Evolutionary conservation across 2,888 invertebrate species (phyloP).

Genomic region (Hartigia nigra): DNA sequence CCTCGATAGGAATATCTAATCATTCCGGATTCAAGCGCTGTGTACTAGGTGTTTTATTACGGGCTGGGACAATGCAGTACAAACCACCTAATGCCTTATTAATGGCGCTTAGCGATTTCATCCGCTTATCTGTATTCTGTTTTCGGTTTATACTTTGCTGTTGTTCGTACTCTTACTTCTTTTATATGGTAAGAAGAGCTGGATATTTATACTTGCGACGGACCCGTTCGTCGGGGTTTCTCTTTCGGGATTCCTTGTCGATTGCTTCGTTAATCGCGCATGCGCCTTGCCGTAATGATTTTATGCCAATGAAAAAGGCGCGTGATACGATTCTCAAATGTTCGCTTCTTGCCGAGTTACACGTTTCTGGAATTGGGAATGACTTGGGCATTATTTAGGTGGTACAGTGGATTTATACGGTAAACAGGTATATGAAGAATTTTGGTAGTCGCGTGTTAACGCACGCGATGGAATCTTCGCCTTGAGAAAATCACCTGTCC

Average conservation of each 20-base stretch:
- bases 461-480: neutral
- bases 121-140: neutral
- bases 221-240: neutral
- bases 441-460: neutral
- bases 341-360: neutral
- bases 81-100: conserved; percentile 14
- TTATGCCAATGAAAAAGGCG: neutral
- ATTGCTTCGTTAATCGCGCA: neutral
- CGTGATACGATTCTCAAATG: neutral
- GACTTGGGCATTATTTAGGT: neutral
- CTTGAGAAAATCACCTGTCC: neutral
- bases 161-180: neutral
- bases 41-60: conserved; percentile 4
- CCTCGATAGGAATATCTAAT: conserved; percentile 26
- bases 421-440: neutral
- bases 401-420: neutral
- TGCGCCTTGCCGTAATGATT: neutral
- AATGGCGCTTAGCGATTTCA: neutral
- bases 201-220: neutral
- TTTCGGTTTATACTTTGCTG: neutral
- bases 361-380: neutral
- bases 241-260: neutral
- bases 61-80: neutral
- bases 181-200: neutral
- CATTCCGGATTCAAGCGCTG: neutral